These are phyloP conservation scores for Himalopsyche japonica DNA, from an alignment of 2,888 invertebrate species.

Conservation along the genomic window DNA sequence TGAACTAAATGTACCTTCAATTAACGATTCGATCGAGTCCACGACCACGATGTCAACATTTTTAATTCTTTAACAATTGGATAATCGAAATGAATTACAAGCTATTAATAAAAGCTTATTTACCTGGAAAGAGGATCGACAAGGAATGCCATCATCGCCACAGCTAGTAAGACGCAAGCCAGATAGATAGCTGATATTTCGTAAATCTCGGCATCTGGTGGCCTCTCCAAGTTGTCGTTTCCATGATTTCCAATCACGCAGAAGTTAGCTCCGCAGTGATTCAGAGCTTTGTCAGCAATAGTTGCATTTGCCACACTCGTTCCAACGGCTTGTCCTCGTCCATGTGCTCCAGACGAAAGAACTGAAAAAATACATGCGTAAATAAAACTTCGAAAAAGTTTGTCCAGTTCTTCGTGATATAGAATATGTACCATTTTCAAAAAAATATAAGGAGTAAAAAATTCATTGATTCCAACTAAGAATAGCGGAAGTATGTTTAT, in stretches of 20 bases:
- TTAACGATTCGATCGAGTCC: too few relatives aligned
- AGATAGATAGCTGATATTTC: conserved; percentile 89
- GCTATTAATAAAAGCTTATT: conserved; percentile 35
- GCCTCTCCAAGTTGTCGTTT: conserved; percentile 77
- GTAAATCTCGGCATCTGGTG: conserved; percentile 83
- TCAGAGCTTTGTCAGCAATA: conserved; percentile 56
- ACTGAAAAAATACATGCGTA: conserved; percentile 64
- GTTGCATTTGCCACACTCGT: conserved; percentile 50
- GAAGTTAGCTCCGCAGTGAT: conserved; percentile 79
- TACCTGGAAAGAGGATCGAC: conserved; percentile 90
- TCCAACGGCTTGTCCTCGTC: conserved; percentile 51
- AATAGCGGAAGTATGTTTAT: too few relatives aligned
- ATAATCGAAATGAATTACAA: too few relatives aligned
- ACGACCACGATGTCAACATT: too few relatives aligned
- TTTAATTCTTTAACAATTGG: too few relatives aligned
- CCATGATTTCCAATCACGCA: conserved; percentile 73
- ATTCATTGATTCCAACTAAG: too few relatives aligned
- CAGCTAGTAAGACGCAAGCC: conserved; percentile 82
- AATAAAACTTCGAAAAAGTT: too few relatives aligned
- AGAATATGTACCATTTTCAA: too few relatives aligned
- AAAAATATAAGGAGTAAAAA: too few relatives aligned
- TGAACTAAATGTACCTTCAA: too few relatives aligned
- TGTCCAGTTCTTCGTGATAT: too few relatives aligned
- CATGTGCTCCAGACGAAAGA: conserved; percentile 77
- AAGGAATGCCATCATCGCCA: conserved; percentile 82